phyloP scores from a whole-genome alignment of 2,113 vertebrate genomes.

The Lepus europaeus region DNA sequence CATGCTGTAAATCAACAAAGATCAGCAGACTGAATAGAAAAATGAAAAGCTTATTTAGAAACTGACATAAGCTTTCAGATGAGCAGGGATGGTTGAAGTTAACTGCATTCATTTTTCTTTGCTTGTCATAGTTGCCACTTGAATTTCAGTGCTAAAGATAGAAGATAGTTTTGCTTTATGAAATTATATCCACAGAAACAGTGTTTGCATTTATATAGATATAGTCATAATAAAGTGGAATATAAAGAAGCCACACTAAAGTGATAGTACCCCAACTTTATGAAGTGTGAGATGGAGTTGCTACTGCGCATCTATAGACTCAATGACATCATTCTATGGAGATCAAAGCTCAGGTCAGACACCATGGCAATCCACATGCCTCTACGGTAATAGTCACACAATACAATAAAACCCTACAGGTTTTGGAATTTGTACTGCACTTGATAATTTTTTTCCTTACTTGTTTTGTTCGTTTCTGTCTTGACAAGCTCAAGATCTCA shows the following conservation, averaged over 20 bases:
- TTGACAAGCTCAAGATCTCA: not conserved
- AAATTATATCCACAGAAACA: slow-evolving; percentile 87
- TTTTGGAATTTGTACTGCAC: not conserved
- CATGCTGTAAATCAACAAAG: slow-evolving; percentile 92
- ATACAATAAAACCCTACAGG: not conserved
- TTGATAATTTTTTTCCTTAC: not conserved
- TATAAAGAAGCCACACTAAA: slow-evolving; percentile 75
- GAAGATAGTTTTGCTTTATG: slow-evolving; percentile 89
- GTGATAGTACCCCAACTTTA: slow-evolving; percentile 62
- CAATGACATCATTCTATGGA: not conserved
- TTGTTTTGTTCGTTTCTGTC: slow-evolving; percentile 38
- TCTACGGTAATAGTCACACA: not conserved
- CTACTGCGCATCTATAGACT: not conserved
- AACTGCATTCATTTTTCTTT: slow-evolving; percentile 90
- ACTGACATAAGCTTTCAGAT: slow-evolving; percentile 90
- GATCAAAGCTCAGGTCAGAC: slow-evolving; percentile 4
- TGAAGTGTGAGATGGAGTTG: slow-evolving; percentile 60
- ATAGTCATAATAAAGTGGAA: slow-evolving; percentile 85
- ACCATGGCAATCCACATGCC: not conserved
- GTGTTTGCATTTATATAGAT: slow-evolving; percentile 89
- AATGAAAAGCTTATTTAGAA: slow-evolving; percentile 92
- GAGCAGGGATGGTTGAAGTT: slow-evolving; percentile 89
- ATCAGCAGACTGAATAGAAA: slow-evolving; percentile 90
- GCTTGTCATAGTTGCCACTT: slow-evolving; percentile 90
- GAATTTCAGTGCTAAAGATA: slow-evolving; percentile 89